These are phyloP conservation scores for Drosophila ficusphila DNA, from an alignment of 1,140 invertebrate species.

Conservation along the genomic window DNA sequence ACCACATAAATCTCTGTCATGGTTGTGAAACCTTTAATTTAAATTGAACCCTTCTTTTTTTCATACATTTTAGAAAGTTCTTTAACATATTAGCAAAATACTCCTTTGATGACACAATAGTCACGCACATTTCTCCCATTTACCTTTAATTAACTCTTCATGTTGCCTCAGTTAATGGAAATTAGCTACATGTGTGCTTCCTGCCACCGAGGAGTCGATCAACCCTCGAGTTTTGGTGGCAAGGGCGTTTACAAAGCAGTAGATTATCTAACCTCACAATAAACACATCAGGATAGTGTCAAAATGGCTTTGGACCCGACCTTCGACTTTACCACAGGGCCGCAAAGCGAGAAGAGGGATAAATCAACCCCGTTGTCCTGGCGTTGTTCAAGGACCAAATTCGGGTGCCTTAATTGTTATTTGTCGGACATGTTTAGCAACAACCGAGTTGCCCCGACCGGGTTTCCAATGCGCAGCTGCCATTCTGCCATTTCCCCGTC, in stretches of 20 bases:
- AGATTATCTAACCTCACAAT: slow-evolving; percentile 64
- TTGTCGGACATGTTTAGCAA: slow-evolving; percentile 64
- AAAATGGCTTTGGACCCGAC: slow-evolving; percentile 62
- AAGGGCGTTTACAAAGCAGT: slow-evolving; percentile 42
- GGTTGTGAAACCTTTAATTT: no score
- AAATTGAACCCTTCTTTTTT: no score
- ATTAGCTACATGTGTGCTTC: slow-evolving; percentile 8
- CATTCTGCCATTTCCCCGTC: slow-evolving; percentile 23
- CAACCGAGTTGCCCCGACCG: slow-evolving; percentile 26
- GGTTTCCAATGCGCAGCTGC: slow-evolving; percentile 51
- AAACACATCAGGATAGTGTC: slow-evolving; percentile 60
- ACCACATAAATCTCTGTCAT: no score
- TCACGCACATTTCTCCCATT: not conserved
- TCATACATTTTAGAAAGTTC: not conserved
- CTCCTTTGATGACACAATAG: not conserved
- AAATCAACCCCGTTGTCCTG: slow-evolving; percentile 24
- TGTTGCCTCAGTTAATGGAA: not conserved
- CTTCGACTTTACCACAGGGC: slow-evolving; percentile 18
- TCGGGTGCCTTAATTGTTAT: slow-evolving; percentile 61
- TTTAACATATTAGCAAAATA: not conserved
- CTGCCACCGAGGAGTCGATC: not conserved
- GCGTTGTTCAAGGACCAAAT: slow-evolving; percentile 7
- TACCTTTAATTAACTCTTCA: not conserved
- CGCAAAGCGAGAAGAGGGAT: not conserved
- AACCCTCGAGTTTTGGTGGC: slow-evolving; percentile 23